Conservation (phyloP, 2,797 vertebrate species). For the Sebastes trivittatus region DNA sequence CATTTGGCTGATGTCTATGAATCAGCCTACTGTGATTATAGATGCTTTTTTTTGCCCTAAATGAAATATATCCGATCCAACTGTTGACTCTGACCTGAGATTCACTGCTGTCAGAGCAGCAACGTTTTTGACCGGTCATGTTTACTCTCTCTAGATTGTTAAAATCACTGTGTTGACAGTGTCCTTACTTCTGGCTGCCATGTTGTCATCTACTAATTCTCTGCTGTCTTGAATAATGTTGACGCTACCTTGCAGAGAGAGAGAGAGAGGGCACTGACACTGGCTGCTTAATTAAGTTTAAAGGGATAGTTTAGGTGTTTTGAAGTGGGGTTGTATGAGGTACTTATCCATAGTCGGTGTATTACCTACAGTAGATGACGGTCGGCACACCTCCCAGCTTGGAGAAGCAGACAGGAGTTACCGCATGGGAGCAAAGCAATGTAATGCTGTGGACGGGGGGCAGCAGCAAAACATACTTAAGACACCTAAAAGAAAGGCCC, state of each 20-base stretch:
- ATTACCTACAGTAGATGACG: too few relatives aligned
- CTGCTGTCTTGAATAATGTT: slow-evolving; percentile 23
- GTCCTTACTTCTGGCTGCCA: slow-evolving; percentile 12
- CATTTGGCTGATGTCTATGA: not conserved
- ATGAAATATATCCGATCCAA: not conserved
- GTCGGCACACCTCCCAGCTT: too few relatives aligned
- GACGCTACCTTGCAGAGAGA: slow-evolving; percentile 13
- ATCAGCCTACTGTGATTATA: not conserved
- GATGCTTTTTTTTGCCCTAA: not conserved
- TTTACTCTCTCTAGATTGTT: slow-evolving; percentile 14
- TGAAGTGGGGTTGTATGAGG: too few relatives aligned
- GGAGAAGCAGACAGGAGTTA: too few relatives aligned
- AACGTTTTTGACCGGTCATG: slow-evolving; percentile 2
- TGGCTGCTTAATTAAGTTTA: slow-evolving; percentile 30
- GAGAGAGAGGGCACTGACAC: slow-evolving; percentile 2
- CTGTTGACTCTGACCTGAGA: slow-evolving; percentile 7
- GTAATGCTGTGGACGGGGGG: too few relatives aligned
- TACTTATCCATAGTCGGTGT: too few relatives aligned
- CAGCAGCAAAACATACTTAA: too few relatives aligned
- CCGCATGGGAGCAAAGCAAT: too few relatives aligned
- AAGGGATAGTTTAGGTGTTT: not conserved
- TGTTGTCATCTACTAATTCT: slow-evolving; percentile 25
- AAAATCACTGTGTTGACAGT: not conserved
- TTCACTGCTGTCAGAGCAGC: slow-evolving; percentile 9
- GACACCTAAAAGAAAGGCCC: too few relatives aligned